Conservation (phyloP, 2,888 invertebrate species). For the Tenthredo scrophulariae region DNA sequence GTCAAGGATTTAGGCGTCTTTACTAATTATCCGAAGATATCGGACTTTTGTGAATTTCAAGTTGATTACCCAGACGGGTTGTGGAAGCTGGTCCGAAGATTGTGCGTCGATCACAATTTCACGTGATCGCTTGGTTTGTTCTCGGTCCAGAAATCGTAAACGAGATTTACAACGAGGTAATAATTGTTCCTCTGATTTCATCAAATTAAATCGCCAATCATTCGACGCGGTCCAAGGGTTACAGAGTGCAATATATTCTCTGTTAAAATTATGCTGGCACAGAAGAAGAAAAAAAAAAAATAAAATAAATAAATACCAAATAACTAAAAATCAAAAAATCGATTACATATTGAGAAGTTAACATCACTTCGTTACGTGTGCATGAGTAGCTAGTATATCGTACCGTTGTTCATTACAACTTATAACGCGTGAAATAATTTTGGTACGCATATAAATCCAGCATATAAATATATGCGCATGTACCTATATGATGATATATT, state of each 20-base stretch:
- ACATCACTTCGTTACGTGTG: background rate
- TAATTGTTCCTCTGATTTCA: slow-evolving; percentile 12
- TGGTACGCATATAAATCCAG: background rate
- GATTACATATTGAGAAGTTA: background rate
- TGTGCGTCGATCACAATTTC: slow-evolving; percentile 36
- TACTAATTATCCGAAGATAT: slow-evolving; percentile 27
- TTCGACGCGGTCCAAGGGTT: background rate
- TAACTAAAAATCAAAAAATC: background rate
- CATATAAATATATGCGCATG: background rate
- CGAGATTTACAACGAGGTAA: slow-evolving; percentile 6
- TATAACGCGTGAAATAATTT: background rate
- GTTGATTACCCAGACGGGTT: background rate
- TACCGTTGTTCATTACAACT: background rate
- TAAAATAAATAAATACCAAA: too few relatives aligned
- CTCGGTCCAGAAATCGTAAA: slow-evolving; percentile 38
- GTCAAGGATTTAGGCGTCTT: slow-evolving; percentile 10
- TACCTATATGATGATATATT: background rate
- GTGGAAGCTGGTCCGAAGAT: slow-evolving; percentile 47
- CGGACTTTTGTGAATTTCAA: slow-evolving; percentile 22
- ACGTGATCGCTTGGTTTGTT: slow-evolving; percentile 47
- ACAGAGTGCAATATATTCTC: background rate
- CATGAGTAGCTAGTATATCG: background rate
- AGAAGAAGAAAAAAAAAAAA: background rate
- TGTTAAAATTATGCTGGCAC: background rate
- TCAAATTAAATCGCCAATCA: background rate